Evolutionary conservation across 2,888 invertebrate genomes (phyloP), one percentile per base, ranked within the genome.

Genomic region (Philopedon plagiatum): DNA sequence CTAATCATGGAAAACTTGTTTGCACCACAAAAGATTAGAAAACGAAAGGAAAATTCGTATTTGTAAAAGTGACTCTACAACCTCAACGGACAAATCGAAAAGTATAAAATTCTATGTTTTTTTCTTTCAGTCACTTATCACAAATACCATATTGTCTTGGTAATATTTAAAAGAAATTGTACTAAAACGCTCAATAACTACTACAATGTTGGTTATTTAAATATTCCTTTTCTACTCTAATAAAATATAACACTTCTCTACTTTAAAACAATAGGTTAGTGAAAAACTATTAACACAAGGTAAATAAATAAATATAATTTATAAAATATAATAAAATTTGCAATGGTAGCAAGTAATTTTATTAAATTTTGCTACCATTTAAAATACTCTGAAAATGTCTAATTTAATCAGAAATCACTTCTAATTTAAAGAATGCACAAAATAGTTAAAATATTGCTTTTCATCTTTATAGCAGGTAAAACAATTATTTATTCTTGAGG

Each of bases 101-200:
- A 72, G 77, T 76, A 80, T 75, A 75, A 80, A 79, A 78, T 75
- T 76, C 77, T 76, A 78, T n/a, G 61, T 73, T 58, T 54, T 54
- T 51, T 15, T 51, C n/a, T 54, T 66, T 66, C 73, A 73, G 79
- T 79, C 80, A 79, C 76, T 77, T 74, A 71, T 78, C 76, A 80
- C 80, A 81, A 81, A 79, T 79, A 80, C 79, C 73, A 77, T 76
- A 78, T 80, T 82, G 80, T 82, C 82, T 80, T 77, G 76, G 74
- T 77, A 77, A 77, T 76, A 75, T 73, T 75, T 76, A 70, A 64
- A 78, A 75, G 77, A 77, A 79, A 79, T 81, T 80, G 80, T 80
- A 81, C 80, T 80, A 79, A 78, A 78, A 78, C 70, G 51, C 21
- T 65, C 65, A 44, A 60, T 65, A 65, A 65, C 65, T 71, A 49